Evolutionary conservation across 64 coral and sea anemone genomes (phyloP).

Genomic region (Porites lutea): DNA sequence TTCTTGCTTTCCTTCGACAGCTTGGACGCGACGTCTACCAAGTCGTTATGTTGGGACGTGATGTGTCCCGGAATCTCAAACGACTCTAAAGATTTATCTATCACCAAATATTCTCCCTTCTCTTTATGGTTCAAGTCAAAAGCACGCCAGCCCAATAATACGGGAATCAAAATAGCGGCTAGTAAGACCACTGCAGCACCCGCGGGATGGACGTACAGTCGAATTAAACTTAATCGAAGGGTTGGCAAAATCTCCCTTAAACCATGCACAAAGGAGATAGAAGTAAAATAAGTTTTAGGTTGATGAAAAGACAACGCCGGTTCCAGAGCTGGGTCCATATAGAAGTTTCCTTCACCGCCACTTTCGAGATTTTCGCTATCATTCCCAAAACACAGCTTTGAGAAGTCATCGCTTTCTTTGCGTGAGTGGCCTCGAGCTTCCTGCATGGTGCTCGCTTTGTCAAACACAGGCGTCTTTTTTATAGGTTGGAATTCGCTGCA

Average conservation of each 20-base stretch:
- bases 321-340: not conserved
- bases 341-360: not conserved
- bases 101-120: not conserved
- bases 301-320: slow-evolving; percentile 39
- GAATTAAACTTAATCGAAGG: no score
- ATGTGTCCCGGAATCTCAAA: slow-evolving; percentile 85
- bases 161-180: slow-evolving; percentile 38
- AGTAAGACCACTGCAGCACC: slow-evolving; percentile 4
- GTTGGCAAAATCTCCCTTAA: not conserved
- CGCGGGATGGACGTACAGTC: slow-evolving; percentile 28
- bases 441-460: not conserved
- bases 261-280: not conserved
- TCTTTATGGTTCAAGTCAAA: not conserved
- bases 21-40: slow-evolving; percentile 46
- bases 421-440: slow-evolving; percentile 58
- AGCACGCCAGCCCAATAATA: not conserved
- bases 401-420: slow-evolving; percentile 88
- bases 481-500: not conserved
- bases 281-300: slow-evolving; percentile 29
- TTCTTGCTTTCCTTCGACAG: slow-evolving; percentile 2
- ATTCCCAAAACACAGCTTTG: slow-evolving; percentile 53
- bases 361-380: slow-evolving; percentile 23
- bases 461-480: not conserved
- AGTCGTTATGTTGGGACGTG: slow-evolving; percentile 55
- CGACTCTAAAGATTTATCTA: slow-evolving; percentile 86